Percentiles rank a stretch among this genome's conserved stretches.
Evolutionary conservation across 1,140 invertebrate species (phyloP).

Genomic region (Brachionus asplanchnoidis): DNA sequence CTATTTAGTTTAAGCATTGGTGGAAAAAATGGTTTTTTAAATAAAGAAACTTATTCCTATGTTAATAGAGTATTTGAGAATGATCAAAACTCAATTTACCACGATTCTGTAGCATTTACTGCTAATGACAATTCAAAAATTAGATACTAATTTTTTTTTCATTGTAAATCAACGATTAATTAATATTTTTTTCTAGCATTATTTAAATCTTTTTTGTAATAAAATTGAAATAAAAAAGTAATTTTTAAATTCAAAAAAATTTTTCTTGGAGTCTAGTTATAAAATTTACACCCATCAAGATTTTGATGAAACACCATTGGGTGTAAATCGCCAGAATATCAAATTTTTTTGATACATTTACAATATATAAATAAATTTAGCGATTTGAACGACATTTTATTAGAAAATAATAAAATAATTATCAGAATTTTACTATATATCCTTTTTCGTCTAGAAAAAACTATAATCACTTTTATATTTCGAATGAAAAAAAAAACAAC

Average conservation of each 20-base stretch:
- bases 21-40: not conserved
- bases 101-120: not conserved
- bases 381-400: too few species aligned
- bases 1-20: not conserved
- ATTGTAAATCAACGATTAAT: not conserved
- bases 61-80: not conserved
- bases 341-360: too few species aligned
- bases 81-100: not conserved
- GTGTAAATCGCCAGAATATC: too few species aligned
- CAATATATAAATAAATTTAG: too few species aligned
- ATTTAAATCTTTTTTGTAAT: not conserved
- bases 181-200: not conserved
- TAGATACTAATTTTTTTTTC: not conserved
- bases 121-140: not conserved
- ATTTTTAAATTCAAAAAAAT: too few species aligned
- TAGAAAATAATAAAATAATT: too few species aligned
- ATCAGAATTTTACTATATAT: too few species aligned
- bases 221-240: too few species aligned
- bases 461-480: not conserved
- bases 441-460: too few species aligned
- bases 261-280: too few species aligned
- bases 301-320: too few species aligned
- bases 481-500: not conserved
- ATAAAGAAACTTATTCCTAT: not conserved
- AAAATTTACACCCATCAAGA: too few species aligned